Percentiles rank a stretch among this genome's conserved stretches.
Conservation (phyloP, 2,113 vertebrate species). For the Equus przewalskii region DNA sequence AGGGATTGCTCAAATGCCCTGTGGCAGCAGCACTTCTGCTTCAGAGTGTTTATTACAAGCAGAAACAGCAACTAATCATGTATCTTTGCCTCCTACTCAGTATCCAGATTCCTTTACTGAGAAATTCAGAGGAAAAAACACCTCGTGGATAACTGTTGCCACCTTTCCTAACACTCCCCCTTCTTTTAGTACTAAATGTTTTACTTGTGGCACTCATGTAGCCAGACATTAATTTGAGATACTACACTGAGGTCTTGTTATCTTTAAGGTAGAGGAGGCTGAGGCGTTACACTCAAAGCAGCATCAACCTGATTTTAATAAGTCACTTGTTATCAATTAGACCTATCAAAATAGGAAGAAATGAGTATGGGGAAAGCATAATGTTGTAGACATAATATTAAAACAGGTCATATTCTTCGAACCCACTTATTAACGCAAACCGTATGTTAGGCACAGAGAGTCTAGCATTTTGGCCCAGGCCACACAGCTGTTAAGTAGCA, state of each 20-base stretch:
- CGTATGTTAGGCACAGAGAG: background rate
- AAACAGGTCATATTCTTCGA: slow-evolving; percentile 18
- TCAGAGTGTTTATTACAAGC: background rate
- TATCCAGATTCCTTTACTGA: background rate
- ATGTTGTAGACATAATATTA: background rate
- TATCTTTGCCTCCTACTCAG: background rate
- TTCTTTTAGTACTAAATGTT: background rate
- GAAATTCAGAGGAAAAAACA: background rate
- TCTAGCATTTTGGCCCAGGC: background rate
- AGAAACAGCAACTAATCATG: background rate
- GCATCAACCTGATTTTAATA: background rate
- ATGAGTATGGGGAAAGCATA: background rate
- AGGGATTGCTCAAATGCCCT: background rate
- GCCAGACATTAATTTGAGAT: background rate
- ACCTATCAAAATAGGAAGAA: background rate
- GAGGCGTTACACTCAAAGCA: background rate
- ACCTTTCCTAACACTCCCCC: background rate
- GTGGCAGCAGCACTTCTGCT: background rate
- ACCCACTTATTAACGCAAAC: background rate
- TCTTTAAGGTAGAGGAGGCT: background rate
- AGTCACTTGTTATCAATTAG: background rate
- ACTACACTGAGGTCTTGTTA: background rate
- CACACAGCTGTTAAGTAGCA: background rate
- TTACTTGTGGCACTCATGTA: background rate
- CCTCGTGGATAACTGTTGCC: background rate